These are phyloP conservation scores for Misgurnus anguillicaudatus DNA, from an alignment of 2,113 vertebrate species.

Conservation along the genomic window DNA sequence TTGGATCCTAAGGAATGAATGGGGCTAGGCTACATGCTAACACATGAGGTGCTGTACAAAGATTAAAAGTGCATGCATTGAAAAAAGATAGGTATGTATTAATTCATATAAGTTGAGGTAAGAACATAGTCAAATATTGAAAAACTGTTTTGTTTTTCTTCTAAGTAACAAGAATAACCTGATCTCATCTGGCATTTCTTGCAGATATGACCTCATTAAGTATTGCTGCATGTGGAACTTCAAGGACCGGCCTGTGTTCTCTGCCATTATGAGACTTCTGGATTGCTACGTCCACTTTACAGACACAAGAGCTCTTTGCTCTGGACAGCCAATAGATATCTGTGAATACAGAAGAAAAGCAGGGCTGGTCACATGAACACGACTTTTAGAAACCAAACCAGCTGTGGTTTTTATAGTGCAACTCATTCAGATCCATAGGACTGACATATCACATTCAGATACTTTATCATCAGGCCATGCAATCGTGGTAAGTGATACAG, in stretches of 20 bases:
- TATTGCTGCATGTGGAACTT: conserved; percentile 76
- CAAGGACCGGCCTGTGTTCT: conserved; percentile 66
- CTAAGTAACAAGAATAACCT: not conserved
- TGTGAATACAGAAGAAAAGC: conserved; percentile 65
- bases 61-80: too few relatives aligned
- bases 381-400: not conserved
- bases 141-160: too few relatives aligned
- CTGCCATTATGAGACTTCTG: conserved; percentile 68
- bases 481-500: not conserved
- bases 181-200: conserved; percentile 11
- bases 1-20: too few relatives aligned
- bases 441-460: too few relatives aligned
- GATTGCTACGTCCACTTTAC: conserved; percentile 60
- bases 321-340: conserved; percentile 53
- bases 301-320: conserved; percentile 47
- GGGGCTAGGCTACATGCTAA: too few relatives aligned
- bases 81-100: too few relatives aligned
- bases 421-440: too few relatives aligned
- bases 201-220: conserved; percentile 73
- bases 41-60: too few relatives aligned
- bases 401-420: not conserved
- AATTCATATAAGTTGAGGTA: too few relatives aligned
- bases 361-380: conserved; percentile 53
- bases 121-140: too few relatives aligned
- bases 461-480: not conserved